phyloP scores from a whole-genome alignment of 2,888 invertebrate species.

The Gymnoscelis rufifasciata region DNA sequence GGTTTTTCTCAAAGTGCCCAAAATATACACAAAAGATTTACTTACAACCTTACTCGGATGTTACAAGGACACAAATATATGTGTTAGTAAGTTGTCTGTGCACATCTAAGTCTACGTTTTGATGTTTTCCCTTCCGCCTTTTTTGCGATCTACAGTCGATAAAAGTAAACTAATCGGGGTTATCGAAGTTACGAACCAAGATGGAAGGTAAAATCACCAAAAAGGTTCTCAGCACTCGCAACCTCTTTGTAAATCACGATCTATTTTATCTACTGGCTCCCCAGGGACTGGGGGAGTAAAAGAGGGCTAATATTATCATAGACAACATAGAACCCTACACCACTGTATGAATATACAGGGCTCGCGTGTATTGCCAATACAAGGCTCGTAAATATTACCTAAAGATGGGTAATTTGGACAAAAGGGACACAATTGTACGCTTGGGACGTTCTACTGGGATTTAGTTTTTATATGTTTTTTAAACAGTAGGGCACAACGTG shows the following conservation, averaged over 20 bases:
- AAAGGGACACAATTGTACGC: conserved; percentile 29
- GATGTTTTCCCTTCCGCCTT: background rate
- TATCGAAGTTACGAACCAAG: background rate
- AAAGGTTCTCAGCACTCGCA: conserved; percentile 12
- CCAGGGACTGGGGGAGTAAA: conserved; percentile 10
- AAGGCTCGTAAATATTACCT: conserved; percentile 27
- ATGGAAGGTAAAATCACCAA: background rate
- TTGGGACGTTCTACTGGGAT: conserved; percentile 16
- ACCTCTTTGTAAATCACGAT: conserved; percentile 18
- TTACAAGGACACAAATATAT: too few relatives aligned
- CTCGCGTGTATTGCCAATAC: conserved; percentile 19
- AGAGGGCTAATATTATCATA: conserved; percentile 20
- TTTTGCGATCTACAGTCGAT: too few relatives aligned
- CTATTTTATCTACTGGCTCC: conserved; percentile 9
- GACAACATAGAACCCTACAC: conserved; percentile 12
- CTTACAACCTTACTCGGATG: too few relatives aligned
- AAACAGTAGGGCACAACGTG: background rate
- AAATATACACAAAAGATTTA: too few relatives aligned
- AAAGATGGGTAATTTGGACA: conserved; percentile 28
- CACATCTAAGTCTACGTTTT: too few relatives aligned
- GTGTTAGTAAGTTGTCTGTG: too few relatives aligned
- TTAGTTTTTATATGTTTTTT: background rate
- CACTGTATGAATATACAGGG: conserved; percentile 13
- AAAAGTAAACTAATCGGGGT: too few relatives aligned
- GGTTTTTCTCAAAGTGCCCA: too few relatives aligned